These are phyloP conservation scores for Zosterops japonicus DNA, from an alignment of 2,113 vertebrate genomes.

Conservation along the genomic window DNA sequence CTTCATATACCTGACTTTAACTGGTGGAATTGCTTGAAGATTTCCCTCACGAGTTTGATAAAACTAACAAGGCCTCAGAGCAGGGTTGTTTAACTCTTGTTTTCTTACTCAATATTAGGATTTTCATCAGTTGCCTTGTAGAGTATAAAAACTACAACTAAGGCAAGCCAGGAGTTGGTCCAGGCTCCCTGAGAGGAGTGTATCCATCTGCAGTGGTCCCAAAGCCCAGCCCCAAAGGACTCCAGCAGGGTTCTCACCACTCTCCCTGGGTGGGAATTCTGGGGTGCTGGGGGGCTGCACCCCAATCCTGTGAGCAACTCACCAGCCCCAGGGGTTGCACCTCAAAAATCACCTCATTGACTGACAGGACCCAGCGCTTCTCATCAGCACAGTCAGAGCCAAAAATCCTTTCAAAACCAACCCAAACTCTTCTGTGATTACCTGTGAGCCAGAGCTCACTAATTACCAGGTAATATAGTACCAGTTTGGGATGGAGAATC, in stretches of 20 bases:
- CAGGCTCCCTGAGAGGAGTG: neutral
- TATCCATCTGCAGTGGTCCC: neutral
- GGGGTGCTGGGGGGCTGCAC: neutral
- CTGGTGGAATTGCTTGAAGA: neutral
- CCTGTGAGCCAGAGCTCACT: accelerated
- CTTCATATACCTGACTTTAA: neutral
- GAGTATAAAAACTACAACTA: neutral
- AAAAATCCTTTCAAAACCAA: neutral
- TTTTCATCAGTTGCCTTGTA: neutral
- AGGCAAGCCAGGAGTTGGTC: neutral
- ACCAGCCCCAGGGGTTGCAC: neutral
- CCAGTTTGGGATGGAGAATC: neutral
- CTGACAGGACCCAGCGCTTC: accelerated
- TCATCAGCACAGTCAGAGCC: neutral
- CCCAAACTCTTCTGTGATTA: neutral
- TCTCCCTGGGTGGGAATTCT: neutral
- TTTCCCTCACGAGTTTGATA: neutral
- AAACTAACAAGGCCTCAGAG: neutral
- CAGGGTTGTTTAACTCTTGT: neutral
- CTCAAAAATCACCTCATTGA: neutral
- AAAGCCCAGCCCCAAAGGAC: neutral
- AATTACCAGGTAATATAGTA: neutral
- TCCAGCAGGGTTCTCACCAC: neutral
- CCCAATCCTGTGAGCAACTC: accelerated
- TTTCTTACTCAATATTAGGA: neutral